Conservation (phyloP, 2,888 invertebrate species). For the Calameuta idolon region DNA sequence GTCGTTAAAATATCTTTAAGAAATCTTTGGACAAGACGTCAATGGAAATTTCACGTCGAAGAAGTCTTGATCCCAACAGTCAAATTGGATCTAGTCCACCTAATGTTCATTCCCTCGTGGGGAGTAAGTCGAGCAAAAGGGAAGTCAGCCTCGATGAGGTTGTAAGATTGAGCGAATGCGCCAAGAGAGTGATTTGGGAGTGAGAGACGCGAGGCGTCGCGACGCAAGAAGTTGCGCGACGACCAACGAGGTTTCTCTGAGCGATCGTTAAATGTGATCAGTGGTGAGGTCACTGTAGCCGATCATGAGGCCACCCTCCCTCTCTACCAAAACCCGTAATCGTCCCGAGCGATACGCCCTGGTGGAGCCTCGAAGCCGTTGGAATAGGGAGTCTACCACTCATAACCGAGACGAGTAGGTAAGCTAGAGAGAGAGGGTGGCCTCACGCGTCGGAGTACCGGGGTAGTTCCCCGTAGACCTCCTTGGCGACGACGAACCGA, state of each 20-base stretch:
- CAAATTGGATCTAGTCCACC: background rate
- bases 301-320: conserved; percentile 7
- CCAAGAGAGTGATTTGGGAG: background rate
- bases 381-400: background rate
- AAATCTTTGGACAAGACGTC: background rate
- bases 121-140: background rate
- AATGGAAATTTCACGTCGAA: background rate
- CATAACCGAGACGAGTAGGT: background rate
- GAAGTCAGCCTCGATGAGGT: background rate
- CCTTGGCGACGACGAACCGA: conserved; percentile 32
- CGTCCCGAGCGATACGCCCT: background rate
- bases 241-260: background rate
- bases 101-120: background rate
- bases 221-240: background rate
- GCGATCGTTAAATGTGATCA: background rate
- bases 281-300: background rate
- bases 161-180: background rate
- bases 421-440: conserved; percentile 26
- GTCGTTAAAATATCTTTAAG: background rate
- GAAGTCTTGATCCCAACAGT: background rate
- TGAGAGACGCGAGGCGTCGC: background rate
- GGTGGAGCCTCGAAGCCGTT: background rate
- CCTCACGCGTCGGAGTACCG: conserved; percentile 40
- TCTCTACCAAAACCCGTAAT: conserved; percentile 1
- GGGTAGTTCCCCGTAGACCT: conserved; percentile 34